These are phyloP conservation scores for Aricia artaxerxes DNA, from an alignment of 2,888 invertebrate species.

Conservation along the genomic window DNA sequence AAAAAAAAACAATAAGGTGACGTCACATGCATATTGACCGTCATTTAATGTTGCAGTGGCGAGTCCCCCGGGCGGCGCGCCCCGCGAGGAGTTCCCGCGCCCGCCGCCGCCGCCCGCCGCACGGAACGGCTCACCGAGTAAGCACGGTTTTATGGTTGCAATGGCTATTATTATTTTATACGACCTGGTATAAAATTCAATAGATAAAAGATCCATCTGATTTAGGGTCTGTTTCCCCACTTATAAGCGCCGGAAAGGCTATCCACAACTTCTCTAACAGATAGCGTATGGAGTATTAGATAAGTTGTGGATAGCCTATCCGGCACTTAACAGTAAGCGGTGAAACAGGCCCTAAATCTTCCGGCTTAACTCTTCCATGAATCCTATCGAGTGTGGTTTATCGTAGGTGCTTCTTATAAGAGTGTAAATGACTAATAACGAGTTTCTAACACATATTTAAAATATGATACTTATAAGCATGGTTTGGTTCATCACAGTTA, in stretches of 20 bases:
- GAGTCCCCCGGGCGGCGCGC: conserved; percentile 87
- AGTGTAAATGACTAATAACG: too few species aligned
- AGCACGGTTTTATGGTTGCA: conserved; percentile 54
- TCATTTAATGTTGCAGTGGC: conserved; percentile 85
- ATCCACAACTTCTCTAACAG: too few species aligned
- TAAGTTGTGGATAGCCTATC: too few species aligned
- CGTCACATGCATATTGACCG: conserved; percentile 31
- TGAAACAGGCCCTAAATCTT: neutral
- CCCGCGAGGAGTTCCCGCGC: conserved; percentile 69
- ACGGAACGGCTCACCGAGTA: conserved; percentile 76
- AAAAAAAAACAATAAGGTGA: neutral
- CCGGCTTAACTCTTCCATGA: neutral
- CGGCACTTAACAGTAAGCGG: too few species aligned
- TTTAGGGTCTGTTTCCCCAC: neutral
- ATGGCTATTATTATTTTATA: conserved; percentile 23
- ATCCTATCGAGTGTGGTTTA: neutral
- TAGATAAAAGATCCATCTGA: neutral
- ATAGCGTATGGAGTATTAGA: too few species aligned
- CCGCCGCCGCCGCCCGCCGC: conserved; percentile 73
- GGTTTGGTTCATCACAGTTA: too few species aligned
- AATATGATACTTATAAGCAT: too few species aligned
- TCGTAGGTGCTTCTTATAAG: neutral
- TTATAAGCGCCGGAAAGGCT: too few species aligned
- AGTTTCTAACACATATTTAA: neutral
- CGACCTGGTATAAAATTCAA: neutral